Percentiles rank a stretch among this genome's conserved stretches.
Evolutionary conservation across 2,888 invertebrate species (phyloP).

Genomic region (Stomorhina lunata): DNA sequence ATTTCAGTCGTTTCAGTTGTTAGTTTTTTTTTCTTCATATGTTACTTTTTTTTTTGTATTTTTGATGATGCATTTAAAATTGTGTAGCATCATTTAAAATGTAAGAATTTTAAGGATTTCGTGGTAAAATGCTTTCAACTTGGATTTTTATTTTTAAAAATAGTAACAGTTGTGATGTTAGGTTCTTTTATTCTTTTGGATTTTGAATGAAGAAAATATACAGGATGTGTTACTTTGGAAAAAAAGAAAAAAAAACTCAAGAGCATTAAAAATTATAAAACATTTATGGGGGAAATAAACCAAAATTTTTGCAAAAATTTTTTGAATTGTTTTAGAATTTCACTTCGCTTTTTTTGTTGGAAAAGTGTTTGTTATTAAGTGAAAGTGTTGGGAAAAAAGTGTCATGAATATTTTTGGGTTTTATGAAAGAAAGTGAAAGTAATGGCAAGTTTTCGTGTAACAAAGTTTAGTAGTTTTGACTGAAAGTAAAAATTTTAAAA

Average conservation of each 20-base stretch:
- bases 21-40: neutral
- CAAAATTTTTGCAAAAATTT: neutral
- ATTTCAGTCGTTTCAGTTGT: no score
- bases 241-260: neutral
- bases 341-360: neutral
- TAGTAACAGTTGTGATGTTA: neutral
- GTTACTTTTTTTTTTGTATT: neutral
- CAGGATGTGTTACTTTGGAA: no score
- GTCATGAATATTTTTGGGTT: neutral
- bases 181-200: neutral
- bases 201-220: neutral
- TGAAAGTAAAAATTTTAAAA: no score
- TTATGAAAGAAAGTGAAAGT: neutral
- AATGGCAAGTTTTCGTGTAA: no score
- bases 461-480: no score
- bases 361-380: no score
- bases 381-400: neutral
- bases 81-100: conserved; percentile 48
- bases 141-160: conserved; percentile 28
- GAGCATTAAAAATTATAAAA: neutral
- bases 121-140: conserved; percentile 59
- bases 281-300: conserved; percentile 5
- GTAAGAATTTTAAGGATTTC: conserved; percentile 44
- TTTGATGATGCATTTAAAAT: conserved; percentile 31
- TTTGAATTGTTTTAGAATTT: neutral